Evolutionary conservation across 2,113 vertebrate genomes (phyloP), one percentile per base, ranked within the genome.

Genomic region (Pelecanus crispus): DNA sequence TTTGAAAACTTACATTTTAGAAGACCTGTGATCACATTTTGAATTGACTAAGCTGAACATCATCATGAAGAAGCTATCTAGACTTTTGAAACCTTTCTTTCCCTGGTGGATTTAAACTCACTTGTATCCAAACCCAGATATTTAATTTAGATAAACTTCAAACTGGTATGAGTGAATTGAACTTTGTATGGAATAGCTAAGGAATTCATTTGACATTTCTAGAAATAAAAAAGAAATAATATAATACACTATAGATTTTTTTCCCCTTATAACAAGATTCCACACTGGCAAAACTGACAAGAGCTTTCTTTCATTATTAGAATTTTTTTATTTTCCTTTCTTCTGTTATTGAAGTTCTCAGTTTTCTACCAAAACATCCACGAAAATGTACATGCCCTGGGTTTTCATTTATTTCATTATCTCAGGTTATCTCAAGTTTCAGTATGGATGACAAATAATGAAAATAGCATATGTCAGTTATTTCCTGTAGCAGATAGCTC

Each of bases 71-170:
- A 83, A 84, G 20, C 31, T 74, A 63, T 50, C 38, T 59, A 84
- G 72, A 88, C 32, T 84, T 94, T 66, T 63, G 25, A 93, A 92
- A 89, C 10, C 26, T 93, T 77, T 44, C 12, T 70, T 71, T 66
- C 16, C 44, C 15, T 45, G 11, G 25, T 87, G 72, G 44, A 82
- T 94, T 96, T 90, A 53, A 94, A 85, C 71, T 80, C 36, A 58
- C 45, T 89, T 82, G 8, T 90, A 77, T 85, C 74, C 58, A 85
- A 87, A 85, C 11, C 24, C 29, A 80, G 70, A 91, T 96, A 83
- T 92, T 95, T 94, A 95, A 94, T 95, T 94, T 92, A 82, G 81
- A 95, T 97, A 87, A 85, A 87, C 22, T 80, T 92, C 81, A 80
- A 50, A 77, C 40, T 66, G 29, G 25, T 86, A 61, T 3, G 19